phyloP scores from a whole-genome alignment of 2,113 vertebrate genomes.

The Erinaceus europaeus region DNA sequence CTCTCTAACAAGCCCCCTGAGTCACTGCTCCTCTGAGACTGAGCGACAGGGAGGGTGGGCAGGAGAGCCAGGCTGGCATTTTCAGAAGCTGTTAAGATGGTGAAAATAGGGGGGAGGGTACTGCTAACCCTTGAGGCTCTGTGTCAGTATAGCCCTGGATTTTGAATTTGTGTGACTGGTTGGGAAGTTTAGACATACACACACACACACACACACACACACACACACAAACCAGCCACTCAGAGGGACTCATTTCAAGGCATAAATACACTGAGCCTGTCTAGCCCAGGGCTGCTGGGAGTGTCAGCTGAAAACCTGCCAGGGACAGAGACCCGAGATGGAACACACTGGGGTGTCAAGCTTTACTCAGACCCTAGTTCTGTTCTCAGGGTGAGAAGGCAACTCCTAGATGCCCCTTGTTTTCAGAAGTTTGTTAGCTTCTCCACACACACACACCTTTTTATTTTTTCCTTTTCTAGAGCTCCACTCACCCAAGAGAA shows the following conservation, averaged over 20 bases:
- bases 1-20: neutral
- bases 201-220: neutral
- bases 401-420: neutral
- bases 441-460: too few relatives aligned
- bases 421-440: neutral
- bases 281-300: neutral
- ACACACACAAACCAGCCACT: neutral
- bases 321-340: rapidly evolving
- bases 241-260: conserved; percentile 1
- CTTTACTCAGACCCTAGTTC: too few relatives aligned
- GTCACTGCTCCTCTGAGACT: neutral
- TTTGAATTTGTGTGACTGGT: rapidly evolving
- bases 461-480: neutral
- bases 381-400: too few relatives aligned
- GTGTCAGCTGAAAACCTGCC: neutral
- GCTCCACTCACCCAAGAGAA: neutral
- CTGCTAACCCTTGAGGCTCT: neutral
- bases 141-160: neutral
- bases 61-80: neutral
- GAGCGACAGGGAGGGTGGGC: neutral
- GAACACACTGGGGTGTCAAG: rapidly evolving
- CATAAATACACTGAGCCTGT: rapidly evolving
- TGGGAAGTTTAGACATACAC: neutral
- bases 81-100: neutral
- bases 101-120: neutral